A percentile compares a stretch with the other conserved stretches of the same genome.
Evolutionary conservation across 2,797 vertebrate genomes (phyloP).

Genomic region (Paguma larvata): DNA sequence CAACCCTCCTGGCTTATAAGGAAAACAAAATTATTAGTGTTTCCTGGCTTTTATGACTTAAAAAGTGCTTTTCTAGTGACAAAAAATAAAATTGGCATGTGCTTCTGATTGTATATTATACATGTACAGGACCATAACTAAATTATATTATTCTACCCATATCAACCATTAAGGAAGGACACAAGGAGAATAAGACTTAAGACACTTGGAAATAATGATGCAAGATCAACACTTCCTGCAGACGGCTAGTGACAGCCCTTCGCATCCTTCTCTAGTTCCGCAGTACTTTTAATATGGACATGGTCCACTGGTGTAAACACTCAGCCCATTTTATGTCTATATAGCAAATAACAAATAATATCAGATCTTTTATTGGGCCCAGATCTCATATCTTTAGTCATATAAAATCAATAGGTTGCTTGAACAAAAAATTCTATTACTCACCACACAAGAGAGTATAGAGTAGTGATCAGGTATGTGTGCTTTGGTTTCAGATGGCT

Average conservation of each 20-base stretch:
- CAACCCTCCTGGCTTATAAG: background rate
- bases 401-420: background rate
- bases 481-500: background rate
- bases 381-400: background rate
- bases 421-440: background rate
- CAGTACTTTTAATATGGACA: background rate
- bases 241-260: background rate
- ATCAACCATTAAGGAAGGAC: background rate
- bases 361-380: background rate
- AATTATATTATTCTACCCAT: background rate
- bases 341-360: background rate
- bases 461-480: background rate
- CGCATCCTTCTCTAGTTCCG: background rate
- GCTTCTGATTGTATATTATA: background rate
- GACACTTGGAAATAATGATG: background rate
- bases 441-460: background rate
- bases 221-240: background rate
- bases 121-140: background rate
- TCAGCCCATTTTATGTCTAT: background rate
- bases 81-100: background rate
- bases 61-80: background rate
- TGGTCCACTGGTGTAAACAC: background rate
- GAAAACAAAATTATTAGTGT: background rate
- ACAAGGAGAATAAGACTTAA: background rate
- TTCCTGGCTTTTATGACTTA: slow-evolving; percentile 7